Percentiles rank a stretch among this genome's conserved stretches.
Evolutionary conservation across 2,113 vertebrate species (phyloP).

Genomic region (Mirza zaza): DNA sequence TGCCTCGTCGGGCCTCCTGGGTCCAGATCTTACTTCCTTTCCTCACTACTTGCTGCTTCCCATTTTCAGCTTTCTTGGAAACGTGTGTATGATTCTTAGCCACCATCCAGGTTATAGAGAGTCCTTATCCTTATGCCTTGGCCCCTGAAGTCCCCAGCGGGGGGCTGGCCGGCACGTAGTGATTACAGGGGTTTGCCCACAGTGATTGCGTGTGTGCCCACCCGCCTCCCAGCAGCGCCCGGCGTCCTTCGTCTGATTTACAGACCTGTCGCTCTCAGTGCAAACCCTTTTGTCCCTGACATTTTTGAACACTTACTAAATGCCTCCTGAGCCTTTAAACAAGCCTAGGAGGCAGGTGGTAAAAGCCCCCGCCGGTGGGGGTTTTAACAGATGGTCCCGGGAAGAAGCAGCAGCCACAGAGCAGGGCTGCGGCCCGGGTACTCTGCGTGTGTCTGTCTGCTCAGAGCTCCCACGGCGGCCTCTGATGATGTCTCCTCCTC

Average conservation of each 20-base stretch:
- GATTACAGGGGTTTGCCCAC: fast-evolving
- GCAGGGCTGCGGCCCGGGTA: neutral
- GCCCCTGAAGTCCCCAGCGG: neutral
- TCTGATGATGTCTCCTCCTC: neutral
- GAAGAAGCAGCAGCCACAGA: neutral
- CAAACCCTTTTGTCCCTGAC: neutral
- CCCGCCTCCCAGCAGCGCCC: too few relatives aligned
- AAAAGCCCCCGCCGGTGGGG: neutral
- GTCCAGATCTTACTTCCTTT: neutral
- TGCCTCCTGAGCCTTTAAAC: too few relatives aligned
- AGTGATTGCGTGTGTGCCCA: fast-evolving
- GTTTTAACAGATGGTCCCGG: neutral
- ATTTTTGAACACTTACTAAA: neutral
- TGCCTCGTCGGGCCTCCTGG: neutral
- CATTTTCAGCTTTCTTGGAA: too few relatives aligned
- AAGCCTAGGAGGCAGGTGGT: neutral
- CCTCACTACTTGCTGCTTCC: neutral
- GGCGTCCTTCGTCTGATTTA: neutral
- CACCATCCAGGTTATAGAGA: neutral
- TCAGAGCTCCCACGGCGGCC: neutral
- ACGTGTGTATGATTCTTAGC: neutral
- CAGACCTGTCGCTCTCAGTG: neutral
- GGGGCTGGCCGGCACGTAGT: neutral
- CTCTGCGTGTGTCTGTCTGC: neutral
- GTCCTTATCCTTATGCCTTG: fast-evolving